These are phyloP conservation scores for Drosophila funebris DNA, from an alignment of 1,140 invertebrate genomes.

Conservation along the genomic window DNA sequence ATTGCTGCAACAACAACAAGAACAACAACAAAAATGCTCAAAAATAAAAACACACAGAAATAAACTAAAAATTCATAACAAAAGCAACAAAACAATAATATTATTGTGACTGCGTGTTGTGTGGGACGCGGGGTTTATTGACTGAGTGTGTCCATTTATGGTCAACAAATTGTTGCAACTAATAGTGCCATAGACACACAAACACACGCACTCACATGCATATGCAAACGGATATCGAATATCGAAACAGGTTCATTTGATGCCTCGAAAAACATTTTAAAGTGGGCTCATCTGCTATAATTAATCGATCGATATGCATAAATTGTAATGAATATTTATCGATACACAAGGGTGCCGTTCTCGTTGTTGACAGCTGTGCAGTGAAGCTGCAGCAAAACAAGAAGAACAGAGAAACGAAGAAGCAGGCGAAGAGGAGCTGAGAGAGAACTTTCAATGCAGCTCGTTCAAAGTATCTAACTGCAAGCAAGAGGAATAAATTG, in stretches of 20 bases:
- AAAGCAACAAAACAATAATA: constrained; percentile 28
- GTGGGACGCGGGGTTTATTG: constrained; percentile 73
- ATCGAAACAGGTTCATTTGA: constrained; percentile 16
- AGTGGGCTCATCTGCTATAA: constrained; percentile 23
- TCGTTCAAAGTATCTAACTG: background rate
- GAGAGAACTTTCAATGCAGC: background rate
- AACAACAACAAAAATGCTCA: constrained; percentile 13
- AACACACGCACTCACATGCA: constrained; percentile 5
- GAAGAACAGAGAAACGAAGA: background rate
- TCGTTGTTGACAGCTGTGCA: constrained; percentile 5
- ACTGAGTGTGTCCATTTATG: constrained; percentile 69
- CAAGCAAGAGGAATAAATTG: background rate
- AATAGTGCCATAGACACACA: constrained; percentile 27
- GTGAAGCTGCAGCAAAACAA: constrained; percentile 31
- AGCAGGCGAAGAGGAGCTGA: background rate
- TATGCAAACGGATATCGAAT: constrained; percentile 10
- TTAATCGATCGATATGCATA: constrained; percentile 1
- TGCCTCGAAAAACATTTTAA: background rate
- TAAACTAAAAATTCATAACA: constrained; percentile 42
- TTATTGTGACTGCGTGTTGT: constrained; percentile 24
- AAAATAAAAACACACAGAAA: constrained; percentile 10
- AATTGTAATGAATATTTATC: constrained; percentile 14
- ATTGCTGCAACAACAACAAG: constrained; percentile 42
- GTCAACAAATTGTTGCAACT: constrained; percentile 65
- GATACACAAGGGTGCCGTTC: background rate